Evolutionary conservation across 2,888 invertebrate species (phyloP), one percentile per base, ranked within the genome.

Genomic region (Chydorus sphaericus): DNA sequence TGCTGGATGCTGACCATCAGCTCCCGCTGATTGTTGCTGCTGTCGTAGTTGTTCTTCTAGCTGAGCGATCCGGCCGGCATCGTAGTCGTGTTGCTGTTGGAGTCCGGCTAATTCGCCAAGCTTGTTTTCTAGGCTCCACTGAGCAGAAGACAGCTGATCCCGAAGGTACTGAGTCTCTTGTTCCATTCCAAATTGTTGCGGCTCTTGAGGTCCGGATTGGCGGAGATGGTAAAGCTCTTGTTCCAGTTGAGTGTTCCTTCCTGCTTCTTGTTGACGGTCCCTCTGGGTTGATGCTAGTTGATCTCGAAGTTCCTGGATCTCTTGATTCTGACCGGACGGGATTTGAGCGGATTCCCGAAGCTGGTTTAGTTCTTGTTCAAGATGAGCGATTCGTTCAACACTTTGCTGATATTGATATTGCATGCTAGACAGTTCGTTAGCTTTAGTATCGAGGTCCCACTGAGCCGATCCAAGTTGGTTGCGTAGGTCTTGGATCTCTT

Each of bases 241-340:
- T n/a, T n/a, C n/a, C n/a, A n/a, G n/a, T n/a, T n/a, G n/a, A n/a
- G n/a, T n/a, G n/a, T n/a, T n/a, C n/a, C n/a, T n/a, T n/a, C n/a
- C n/a, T 14, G 23, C 28, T 28, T 44, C 28, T 10, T 23, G 23
- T 5, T 44, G 26, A n/a, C 23, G 44, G 11, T 44, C 44, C 44
- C 44, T 26, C 26, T 44, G 44, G 4, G 53, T 7, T 7, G 38
- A 20, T 7, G 52, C 52, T 7, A 52, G 20, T n/a, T 36, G 52
- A n/a, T 52, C 36, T n/a, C 36, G 36, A 8, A 52, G 36, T 14
- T 52, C 52, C 37, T 52, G 31, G 37, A 52, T 52, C 28, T 44
- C 44, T 44, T n/a, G 23, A 16, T 39, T 23, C 16, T 39, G 39
- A n/a, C n/a, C n/a, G 7, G 26, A 28, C 8, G 44, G n/a, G 5